Base-by-base conservation (phyloP, 2,113 vertebrate genomes). In the Tonatia bakeri region DNA sequence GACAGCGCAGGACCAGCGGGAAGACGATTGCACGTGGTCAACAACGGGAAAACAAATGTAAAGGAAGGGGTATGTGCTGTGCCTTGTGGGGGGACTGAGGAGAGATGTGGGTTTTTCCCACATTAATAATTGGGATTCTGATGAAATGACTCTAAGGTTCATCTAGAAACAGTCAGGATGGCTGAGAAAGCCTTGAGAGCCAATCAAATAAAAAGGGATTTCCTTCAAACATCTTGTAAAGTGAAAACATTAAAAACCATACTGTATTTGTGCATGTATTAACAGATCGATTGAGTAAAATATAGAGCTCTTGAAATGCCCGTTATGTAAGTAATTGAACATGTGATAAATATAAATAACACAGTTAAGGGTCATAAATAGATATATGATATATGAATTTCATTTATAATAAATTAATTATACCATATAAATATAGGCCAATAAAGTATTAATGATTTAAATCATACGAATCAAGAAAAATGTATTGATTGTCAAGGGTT, bases 201-300 rank as follows among this genome's bases (percentile, higher is more conserved):
- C 22, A 82, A 69, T 28, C 54, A 94, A 72, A 80, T 38, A 40
- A 43, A 73, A 69, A 86, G 73, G 5, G 28, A 56, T 52, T 90
- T 47, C 64, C 70, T 84, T 52, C 77, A 70, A 76, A 59, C 6
- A 43, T 65, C 52, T 80, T 61, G 4, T 56, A 50, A 81, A 85
- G n/a, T 40, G 67, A 91, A 94, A 87, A 56, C 85, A 91, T 96
- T 83, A 87, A 56, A 83, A 94, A 65, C 65, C 61, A 56, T 40
- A n/a, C 28, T 45, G 1, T 43, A 59, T 92, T 81, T 67, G 31
- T 52, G 24, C 70, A 38, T 50, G n/a, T 14, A 22, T 43, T 45
- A 43, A 59, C 38, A 70, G 69, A 45, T 28, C 67, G 80, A 54
- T 20, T 24, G 33, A 70, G 43, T 54, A 86, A 90, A 87, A 47